Evolutionary conservation across 2,113 vertebrate genomes (phyloP).

Genomic region (Gila orcuttii): DNA sequence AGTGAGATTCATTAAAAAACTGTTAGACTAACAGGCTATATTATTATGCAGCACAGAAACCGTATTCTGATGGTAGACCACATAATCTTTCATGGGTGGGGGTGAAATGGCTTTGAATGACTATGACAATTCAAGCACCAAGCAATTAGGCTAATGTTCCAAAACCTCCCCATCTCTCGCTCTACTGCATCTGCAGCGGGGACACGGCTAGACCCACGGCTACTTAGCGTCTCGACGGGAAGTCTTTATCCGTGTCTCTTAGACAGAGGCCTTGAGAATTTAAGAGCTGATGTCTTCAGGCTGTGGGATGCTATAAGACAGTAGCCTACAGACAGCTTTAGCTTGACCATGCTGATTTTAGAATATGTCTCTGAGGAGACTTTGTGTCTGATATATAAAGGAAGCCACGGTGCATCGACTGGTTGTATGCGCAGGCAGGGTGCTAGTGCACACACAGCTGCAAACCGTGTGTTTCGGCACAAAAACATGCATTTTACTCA

Average conservation of each 20-base stretch:
- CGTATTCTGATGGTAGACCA: not conserved
- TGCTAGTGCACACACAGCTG: not conserved
- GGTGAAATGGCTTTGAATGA: constrained; percentile 13
- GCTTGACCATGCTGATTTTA: constrained; percentile 15
- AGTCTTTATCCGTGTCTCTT: constrained; percentile 30
- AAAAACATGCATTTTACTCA: not conserved
- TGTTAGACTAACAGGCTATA: too few species aligned
- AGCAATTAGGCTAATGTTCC: constrained; percentile 38
- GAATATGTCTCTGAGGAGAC: not conserved
- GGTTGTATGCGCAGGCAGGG: not conserved
- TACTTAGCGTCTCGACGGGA: not conserved
- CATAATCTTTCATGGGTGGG: not conserved
- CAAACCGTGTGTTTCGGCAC: not conserved
- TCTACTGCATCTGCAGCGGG: not conserved
- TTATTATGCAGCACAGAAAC: not conserved
- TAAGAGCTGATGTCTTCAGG: constrained; percentile 19
- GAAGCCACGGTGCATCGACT: too few species aligned
- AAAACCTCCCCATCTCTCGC: constrained; percentile 17
- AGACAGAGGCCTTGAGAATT: not conserved
- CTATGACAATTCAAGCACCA: constrained; percentile 19
- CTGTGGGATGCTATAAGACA: not conserved
- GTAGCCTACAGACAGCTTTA: not conserved
- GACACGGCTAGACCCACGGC: not conserved
- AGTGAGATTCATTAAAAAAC: too few species aligned
- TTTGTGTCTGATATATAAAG: not conserved